These are phyloP conservation scores for Propithecus coquereli DNA, from an alignment of 2,113 vertebrate species.

Conservation along the genomic window DNA sequence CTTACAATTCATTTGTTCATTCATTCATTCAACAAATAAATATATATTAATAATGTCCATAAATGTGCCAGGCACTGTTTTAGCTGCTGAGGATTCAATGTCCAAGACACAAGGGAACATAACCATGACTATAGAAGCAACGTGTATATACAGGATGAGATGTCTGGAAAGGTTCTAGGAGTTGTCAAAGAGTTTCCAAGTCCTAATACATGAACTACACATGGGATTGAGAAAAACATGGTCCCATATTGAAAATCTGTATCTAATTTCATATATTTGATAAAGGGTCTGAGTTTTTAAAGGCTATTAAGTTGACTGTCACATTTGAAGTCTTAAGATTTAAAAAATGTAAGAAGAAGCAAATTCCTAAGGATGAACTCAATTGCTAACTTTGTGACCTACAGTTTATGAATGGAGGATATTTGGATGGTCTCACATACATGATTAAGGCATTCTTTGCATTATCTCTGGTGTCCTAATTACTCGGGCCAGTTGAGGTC, in stretches of 20 bases:
- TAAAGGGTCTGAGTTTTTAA: not conserved
- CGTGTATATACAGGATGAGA: rapidly evolving
- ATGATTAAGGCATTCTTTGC: not conserved
- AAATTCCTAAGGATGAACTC: not conserved
- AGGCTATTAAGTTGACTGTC: not conserved
- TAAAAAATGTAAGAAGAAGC: not conserved
- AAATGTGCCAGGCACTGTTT: not conserved
- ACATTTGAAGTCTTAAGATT: not conserved
- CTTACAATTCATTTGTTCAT: not conserved
- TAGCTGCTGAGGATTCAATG: not conserved
- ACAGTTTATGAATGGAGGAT: not conserved
- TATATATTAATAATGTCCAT: not conserved
- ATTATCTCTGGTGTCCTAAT: not conserved
- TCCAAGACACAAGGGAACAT: not conserved
- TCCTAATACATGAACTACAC: not conserved
- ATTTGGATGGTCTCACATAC: not conserved
- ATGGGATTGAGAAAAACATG: not conserved
- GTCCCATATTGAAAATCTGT: not conserved
- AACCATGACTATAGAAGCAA: not conserved
- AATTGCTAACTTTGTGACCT: not conserved
- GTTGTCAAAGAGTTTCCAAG: not conserved
- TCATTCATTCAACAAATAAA: not conserved
- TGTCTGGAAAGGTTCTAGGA: not conserved
- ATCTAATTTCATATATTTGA: not conserved
- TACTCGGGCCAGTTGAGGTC: not conserved